Evolutionary conservation across 2,888 invertebrate genomes (phyloP).

Genomic region (Ochlodes sylvanus): DNA sequence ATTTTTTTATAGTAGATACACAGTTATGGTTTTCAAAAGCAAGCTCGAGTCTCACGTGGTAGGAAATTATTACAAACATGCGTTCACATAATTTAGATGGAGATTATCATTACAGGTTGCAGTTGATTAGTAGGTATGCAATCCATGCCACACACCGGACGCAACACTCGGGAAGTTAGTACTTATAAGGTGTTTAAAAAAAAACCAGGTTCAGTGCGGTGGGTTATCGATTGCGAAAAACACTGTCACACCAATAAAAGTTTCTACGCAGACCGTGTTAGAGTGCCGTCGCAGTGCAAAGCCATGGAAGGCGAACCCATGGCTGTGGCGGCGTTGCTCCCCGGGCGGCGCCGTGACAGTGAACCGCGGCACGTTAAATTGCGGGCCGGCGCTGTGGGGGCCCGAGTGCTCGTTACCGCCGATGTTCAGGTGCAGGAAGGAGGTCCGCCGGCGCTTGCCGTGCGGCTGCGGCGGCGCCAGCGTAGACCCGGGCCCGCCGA

Average conservation of each 20-base stretch:
- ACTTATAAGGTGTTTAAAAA: constrained; percentile 26
- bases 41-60: not conserved
- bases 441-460: constrained; percentile 77
- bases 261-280: constrained; percentile 86
- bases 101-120: not conserved
- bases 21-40: not conserved
- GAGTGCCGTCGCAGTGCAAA: constrained; percentile 88
- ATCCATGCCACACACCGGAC: constrained; percentile 21
- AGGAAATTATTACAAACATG: constrained; percentile 13
- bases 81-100: constrained; percentile 21
- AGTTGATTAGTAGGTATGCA: constrained; percentile 29
- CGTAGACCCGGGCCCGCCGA: constrained; percentile 63
- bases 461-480: constrained; percentile 57
- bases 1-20: not conserved
- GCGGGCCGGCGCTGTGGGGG: constrained; percentile 77
- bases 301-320: constrained; percentile 85
- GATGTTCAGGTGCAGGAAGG: constrained; percentile 87
- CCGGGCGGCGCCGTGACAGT: constrained; percentile 83
- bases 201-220: constrained; percentile 21
- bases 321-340: constrained; percentile 80
- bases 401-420: constrained; percentile 61
- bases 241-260: constrained; percentile 61
- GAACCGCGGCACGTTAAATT: constrained; percentile 82
- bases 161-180: constrained; percentile 25
- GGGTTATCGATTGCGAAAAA: constrained; percentile 43